Percentiles rank a stretch among this genome's conserved stretches.
Evolutionary conservation across 2,888 invertebrate genomes (phyloP).

Genomic region (Slavum lentiscoides): DNA sequence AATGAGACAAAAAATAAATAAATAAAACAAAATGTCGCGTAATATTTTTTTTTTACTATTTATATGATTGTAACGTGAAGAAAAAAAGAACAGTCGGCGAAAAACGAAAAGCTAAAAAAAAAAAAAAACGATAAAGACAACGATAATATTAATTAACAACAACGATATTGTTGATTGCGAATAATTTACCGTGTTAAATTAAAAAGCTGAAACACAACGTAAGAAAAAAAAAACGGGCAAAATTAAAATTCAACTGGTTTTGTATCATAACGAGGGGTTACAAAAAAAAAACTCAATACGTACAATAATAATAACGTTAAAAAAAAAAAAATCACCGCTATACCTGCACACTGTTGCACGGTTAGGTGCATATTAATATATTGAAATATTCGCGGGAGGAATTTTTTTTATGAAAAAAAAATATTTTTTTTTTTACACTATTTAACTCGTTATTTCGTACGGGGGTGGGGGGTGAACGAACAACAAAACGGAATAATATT

Average conservation of each 20-base stretch:
- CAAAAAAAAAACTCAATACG: background rate
- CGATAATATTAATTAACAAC: too few relatives aligned
- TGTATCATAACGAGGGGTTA: background rate
- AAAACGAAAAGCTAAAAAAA: conserved; percentile 8
- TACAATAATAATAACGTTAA: background rate
- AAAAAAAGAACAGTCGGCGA: conserved; percentile 16
- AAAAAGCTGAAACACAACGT: background rate
- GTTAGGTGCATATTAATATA: too few relatives aligned
- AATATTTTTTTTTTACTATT: background rate
- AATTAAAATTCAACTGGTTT: conserved; percentile 29
- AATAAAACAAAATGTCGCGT: background rate
- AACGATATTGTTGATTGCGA: background rate
- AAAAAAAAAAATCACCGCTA: too few relatives aligned
- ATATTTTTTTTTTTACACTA: too few relatives aligned
- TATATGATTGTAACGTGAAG: conserved; percentile 41
- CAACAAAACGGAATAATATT: too few relatives aligned
- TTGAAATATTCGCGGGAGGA: too few relatives aligned
- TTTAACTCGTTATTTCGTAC: too few relatives aligned
- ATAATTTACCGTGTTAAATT: conserved; percentile 2
- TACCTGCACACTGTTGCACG: too few relatives aligned
- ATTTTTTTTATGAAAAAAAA: too few relatives aligned
- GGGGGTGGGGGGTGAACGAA: too few relatives aligned
- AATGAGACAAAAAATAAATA: background rate
- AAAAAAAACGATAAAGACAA: background rate
- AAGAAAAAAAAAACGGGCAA: conserved; percentile 1